Percentiles rank a stretch among this genome's conserved stretches.
phyloP scores from a whole-genome alignment of 2,113 vertebrate species.

The Otocyon megalotis region DNA sequence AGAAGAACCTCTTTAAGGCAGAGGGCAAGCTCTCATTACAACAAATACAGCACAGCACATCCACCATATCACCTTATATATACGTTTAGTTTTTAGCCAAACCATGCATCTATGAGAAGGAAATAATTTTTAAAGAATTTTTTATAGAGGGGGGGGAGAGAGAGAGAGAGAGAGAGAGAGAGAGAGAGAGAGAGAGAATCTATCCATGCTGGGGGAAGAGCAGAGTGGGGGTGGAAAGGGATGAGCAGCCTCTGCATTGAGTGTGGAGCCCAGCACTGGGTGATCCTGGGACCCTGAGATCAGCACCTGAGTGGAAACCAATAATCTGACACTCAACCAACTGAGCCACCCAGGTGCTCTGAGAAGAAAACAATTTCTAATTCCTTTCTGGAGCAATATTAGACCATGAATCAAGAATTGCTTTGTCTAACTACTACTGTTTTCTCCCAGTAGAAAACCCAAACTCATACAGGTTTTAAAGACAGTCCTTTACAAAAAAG shows the following conservation, averaged over 20 bases:
- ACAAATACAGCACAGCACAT: not conserved
- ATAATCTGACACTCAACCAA: not conserved
- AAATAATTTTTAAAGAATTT: too few species aligned
- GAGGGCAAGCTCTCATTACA: not conserved
- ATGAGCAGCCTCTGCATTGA: not conserved
- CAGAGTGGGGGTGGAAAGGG: not conserved
- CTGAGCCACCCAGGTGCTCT: not conserved
- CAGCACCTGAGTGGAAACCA: not conserved
- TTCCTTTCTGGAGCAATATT: not conserved
- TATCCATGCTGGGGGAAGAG: not conserved
- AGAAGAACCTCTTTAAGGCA: not conserved
- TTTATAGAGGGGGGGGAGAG: too few species aligned
- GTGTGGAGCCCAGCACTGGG: not conserved
- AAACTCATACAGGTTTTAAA: not conserved
- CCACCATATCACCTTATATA: not conserved
- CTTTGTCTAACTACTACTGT: conserved; percentile 44
- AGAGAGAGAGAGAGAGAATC: not conserved
- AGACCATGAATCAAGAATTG: not conserved
- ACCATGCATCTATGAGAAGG: not conserved
- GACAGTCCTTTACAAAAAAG: conserved; percentile 49
- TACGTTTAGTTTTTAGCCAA: not conserved
- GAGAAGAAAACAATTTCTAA: not conserved
- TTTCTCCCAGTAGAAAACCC: conserved; percentile 31
- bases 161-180: not conserved
- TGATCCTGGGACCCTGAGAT: not conserved